Evolutionary conservation across 2,113 vertebrate species (phyloP).

Genomic region (Phainopepla nitens): DNA sequence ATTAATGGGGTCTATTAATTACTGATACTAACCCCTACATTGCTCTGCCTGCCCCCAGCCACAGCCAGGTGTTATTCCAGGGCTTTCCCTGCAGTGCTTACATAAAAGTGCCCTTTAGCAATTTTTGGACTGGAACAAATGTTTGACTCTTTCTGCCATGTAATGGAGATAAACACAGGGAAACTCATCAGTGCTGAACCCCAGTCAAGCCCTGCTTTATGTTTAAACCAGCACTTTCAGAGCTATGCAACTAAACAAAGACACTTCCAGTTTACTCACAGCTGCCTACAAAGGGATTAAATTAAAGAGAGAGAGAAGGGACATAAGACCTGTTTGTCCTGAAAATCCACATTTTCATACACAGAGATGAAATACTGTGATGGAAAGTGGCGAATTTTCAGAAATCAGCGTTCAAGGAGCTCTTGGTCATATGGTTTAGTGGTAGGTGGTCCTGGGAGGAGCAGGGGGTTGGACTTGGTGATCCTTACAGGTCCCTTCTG

Average conservation of each 20-base stretch:
- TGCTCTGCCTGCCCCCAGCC: not conserved
- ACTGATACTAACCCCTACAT: not conserved
- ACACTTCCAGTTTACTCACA: not conserved
- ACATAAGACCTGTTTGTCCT: accelerated
- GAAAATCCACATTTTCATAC: not conserved
- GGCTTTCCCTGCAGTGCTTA: not conserved
- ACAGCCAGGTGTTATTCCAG: not conserved
- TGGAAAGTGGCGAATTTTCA: not conserved
- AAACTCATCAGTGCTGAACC: not conserved
- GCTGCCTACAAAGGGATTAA: not conserved
- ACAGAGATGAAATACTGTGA: not conserved
- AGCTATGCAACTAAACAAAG: not conserved
- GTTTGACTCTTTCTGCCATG: conserved; percentile 2
- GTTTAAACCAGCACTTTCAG: not conserved
- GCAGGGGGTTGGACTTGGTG: not conserved
- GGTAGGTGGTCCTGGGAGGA: not conserved
- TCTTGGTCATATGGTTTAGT: not conserved
- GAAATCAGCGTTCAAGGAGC: not conserved
- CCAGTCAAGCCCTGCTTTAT: not conserved
- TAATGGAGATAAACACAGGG: not conserved
- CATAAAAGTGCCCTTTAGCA: not conserved
- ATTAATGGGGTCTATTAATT: not conserved
- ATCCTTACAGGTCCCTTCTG: not conserved
- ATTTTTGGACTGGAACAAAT: not conserved
- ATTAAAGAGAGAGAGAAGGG: not conserved